Evolutionary conservation across 2,888 invertebrate species (phyloP), one percentile per base, ranked within the genome.

Genomic region (Congeria kusceri): DNA sequence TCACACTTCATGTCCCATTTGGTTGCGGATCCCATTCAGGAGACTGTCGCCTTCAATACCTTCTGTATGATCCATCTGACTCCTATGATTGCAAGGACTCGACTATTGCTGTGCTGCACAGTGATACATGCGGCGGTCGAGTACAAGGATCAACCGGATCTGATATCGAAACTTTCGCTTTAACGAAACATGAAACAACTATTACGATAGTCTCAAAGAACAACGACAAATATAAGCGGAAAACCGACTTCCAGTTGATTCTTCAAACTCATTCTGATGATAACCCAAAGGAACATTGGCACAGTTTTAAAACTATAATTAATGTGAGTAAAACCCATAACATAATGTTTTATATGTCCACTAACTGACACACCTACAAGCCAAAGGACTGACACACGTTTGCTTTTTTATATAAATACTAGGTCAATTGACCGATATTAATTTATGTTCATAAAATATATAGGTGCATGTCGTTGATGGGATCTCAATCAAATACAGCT

Each of bases 181-280:
- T 39, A 7, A 32, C 25, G 15, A 58, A 20, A 25, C 62, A 46
- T n/a, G 29, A 57, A 3, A 57, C 44, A 11, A 65, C 29, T 28
- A 76, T 66, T 4, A 61, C 70, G 4, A 70, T 76, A 28, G 61
- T 70, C n/a, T 47, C 76, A 0, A 76, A 59, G 15, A 64, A 76
- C 44, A 76, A 76, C 29, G 28, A 58, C n/a, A 57, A 58, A 29
- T 66, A 76, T 28, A 47, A 65, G 18, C 70, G 70, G 15, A 39
- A 65, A 18, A 49, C 59, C 18, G 15, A 18, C 7, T 76, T 76
- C 32, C 1, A n/a, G n/a, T 47, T 69, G 18, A 49, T 15, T 15
- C 7, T 69, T 11, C 58, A 59, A 39, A 29, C 64, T 23, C 3
- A 2, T 27, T 63, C 67, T 9, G 29, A 32, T 47, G 68, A 68